Conservation (phyloP, 23 tunicate genomes). For the Trididemnum miniatum region DNA sequence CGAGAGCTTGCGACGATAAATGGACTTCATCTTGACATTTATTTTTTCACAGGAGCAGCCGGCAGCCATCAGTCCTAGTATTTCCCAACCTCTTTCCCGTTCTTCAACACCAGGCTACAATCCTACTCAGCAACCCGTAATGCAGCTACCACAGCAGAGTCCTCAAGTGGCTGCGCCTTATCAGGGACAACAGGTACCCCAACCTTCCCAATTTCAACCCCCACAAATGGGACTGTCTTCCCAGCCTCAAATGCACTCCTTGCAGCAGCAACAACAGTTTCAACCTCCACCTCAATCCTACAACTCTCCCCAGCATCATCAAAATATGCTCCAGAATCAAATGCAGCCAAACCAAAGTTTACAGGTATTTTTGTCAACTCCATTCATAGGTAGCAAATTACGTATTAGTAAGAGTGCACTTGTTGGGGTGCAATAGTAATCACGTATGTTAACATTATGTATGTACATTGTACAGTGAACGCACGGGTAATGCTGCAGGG, state of each 20-base stretch:
- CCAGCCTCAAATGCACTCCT: neutral
- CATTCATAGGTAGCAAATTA: no score
- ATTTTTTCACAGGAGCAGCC: no score
- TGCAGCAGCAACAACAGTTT: conserved; percentile 17
- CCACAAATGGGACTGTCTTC: neutral
- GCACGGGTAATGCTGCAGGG: no score
- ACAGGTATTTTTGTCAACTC: no score
- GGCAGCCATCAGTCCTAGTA: neutral
- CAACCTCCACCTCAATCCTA: neutral
- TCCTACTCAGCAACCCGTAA: neutral
- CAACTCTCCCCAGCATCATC: conserved; percentile 13
- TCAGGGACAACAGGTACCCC: conserved; percentile 1
- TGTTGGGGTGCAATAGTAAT: no score
- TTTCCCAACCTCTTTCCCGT: conserved; percentile 8
- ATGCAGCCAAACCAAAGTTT: neutral
- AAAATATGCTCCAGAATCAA: neutral
- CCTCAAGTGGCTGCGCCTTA: neutral
- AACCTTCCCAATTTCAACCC: neutral
- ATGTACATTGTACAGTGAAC: no score
- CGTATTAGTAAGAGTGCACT: no score
- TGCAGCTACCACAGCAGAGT: neutral
- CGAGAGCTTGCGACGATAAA: no score
- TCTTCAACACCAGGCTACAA: conserved; percentile 26
- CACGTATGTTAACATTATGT: no score
- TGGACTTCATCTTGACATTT: no score